phyloP scores from a whole-genome alignment of 2,888 invertebrate species.

The Brenthis daphne region DNA sequence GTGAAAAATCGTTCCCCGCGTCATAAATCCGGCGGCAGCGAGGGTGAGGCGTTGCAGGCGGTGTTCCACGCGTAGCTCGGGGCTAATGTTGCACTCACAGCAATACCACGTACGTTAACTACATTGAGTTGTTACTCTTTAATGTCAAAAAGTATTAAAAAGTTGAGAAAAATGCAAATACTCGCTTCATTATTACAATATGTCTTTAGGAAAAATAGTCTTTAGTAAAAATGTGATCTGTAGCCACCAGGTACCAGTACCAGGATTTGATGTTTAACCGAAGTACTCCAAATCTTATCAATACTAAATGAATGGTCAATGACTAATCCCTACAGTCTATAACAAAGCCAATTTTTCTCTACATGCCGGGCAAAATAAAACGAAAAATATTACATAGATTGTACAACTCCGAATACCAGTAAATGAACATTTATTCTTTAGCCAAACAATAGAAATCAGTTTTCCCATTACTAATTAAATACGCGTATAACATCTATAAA shows the following conservation, averaged over 20 bases:
- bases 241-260: too few relatives aligned
- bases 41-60: slow-evolving; percentile 24
- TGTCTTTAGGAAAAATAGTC: too few relatives aligned
- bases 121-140: slow-evolving; percentile 14
- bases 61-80: slow-evolving; percentile 12
- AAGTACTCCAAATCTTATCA: too few relatives aligned
- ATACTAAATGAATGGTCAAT: too few relatives aligned
- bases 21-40: slow-evolving; percentile 24
- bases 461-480: slow-evolving; percentile 13
- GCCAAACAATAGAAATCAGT: slow-evolving; percentile 8
- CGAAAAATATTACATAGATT: not conserved
- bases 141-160: slow-evolving; percentile 15
- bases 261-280: too few relatives aligned
- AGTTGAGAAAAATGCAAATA: not conserved
- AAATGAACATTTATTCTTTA: slow-evolving; percentile 6
- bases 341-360: too few relatives aligned
- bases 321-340: too few relatives aligned
- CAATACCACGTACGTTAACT: slow-evolving; percentile 13
- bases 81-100: slow-evolving; percentile 26
- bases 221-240: too few relatives aligned
- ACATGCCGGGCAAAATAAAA: too few relatives aligned
- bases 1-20: slow-evolving; percentile 28
- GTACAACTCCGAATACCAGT: not conserved
- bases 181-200: too few relatives aligned
- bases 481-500: slow-evolving; percentile 14